Conservation (phyloP, 2,888 invertebrate genomes). For the Hemistola chrysoprasaria region DNA sequence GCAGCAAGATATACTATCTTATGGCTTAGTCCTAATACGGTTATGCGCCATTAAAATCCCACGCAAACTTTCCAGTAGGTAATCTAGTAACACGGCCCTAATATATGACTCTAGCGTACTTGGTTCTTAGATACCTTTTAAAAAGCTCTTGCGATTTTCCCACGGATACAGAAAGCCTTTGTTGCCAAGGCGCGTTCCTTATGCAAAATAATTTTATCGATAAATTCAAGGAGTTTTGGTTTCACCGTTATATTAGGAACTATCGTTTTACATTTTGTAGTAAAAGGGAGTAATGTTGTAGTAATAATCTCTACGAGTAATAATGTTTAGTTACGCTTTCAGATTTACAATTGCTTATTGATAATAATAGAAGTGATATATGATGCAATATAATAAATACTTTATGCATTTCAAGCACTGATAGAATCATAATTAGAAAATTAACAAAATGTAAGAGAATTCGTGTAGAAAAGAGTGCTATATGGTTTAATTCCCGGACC, state of each 20-base stretch:
- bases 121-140: slow-evolving; percentile 59
- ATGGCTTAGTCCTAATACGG: slow-evolving; percentile 11
- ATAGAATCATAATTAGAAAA: too few relatives aligned
- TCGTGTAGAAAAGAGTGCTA: too few relatives aligned
- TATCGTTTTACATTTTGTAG: not conserved
- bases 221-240: slow-evolving; percentile 27
- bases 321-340: slow-evolving; percentile 2
- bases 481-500: too few relatives aligned
- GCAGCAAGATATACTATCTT: slow-evolving; percentile 2
- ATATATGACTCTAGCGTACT: slow-evolving; percentile 51
- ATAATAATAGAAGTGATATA: too few relatives aligned
- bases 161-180: slow-evolving; percentile 60
- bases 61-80: slow-evolving; percentile 20
- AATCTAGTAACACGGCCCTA: slow-evolving; percentile 56
- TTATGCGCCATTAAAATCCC: slow-evolving; percentile 13
- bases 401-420: too few relatives aligned
- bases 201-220: slow-evolving; percentile 48
- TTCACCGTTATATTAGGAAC: slow-evolving; percentile 4
- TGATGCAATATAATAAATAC: too few relatives aligned
- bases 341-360: too few relatives aligned
- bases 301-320: too few relatives aligned
- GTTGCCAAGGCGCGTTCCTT: slow-evolving; percentile 51
- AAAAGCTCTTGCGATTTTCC: slow-evolving; percentile 68
- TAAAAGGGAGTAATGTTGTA: too few relatives aligned
- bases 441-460: too few relatives aligned